These are phyloP conservation scores for Speoplatyrhinus poulsoni DNA, from an alignment of 2,113 vertebrate genomes.

Conservation along the genomic window DNA sequence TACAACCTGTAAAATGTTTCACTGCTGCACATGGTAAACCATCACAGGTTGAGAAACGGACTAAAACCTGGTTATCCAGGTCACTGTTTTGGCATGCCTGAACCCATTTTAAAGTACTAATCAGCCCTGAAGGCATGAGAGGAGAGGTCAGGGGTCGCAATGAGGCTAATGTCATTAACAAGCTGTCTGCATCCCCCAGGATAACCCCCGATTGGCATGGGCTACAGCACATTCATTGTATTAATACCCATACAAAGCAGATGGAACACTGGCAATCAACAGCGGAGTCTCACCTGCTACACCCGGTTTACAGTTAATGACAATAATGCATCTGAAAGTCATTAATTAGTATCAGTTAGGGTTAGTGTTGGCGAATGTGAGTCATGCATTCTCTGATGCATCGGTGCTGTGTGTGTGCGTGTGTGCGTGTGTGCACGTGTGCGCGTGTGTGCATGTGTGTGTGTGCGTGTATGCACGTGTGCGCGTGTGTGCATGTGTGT, in stretches of 20 bases:
- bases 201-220: slow-evolving; percentile 40
- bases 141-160: slow-evolving; percentile 23
- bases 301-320: background rate
- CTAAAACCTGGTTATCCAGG: slow-evolving; percentile 3
- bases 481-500: background rate
- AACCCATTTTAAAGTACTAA: slow-evolving; percentile 24
- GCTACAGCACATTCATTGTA: slow-evolving; percentile 36
- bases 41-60: background rate
- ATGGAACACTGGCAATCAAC: background rate
- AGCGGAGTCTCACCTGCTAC: background rate
- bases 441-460: background rate
- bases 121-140: slow-evolving; percentile 34
- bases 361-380: background rate
- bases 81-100: slow-evolving; percentile 31
- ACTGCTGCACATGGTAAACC: background rate
- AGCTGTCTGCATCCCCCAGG: slow-evolving; percentile 45
- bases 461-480: background rate
- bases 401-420: background rate
- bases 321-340: too few relatives aligned
- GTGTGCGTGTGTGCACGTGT: slow-evolving; percentile 3
- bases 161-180: slow-evolving; percentile 63
- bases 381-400: too few relatives aligned
- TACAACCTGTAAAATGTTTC: slow-evolving; percentile 21
- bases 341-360: background rate
- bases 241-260: slow-evolving; percentile 16